Base-by-base conservation (phyloP, 35 echinoderm and acorn worm species). In the Holothuria glaberrima region DNA sequence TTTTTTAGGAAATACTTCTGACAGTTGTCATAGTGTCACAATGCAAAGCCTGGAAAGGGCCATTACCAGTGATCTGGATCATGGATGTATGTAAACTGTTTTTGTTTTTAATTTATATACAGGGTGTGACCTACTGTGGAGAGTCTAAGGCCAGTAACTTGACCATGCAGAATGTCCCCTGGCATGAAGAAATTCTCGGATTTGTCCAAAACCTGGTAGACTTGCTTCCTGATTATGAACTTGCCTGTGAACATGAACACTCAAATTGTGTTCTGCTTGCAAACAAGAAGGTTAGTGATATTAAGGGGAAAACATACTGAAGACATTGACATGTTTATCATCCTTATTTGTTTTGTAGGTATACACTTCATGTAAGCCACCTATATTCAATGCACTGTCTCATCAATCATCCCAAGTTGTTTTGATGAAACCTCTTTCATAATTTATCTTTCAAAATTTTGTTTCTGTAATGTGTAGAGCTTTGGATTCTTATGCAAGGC, bases 41-140 rank as follows among this genome's bases (percentile, higher is more conserved):
- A n/a, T n/a, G n/a, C n/a, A n/a, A n/a, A n/a, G n/a, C n/a, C n/a
- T n/a, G n/a, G n/a, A n/a, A n/a, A n/a, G n/a, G n/a, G n/a, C n/a
- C n/a, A n/a, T n/a, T n/a, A n/a, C n/a, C n/a, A n/a, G n/a, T n/a
- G n/a, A n/a, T n/a, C n/a, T n/a, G n/a, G n/a, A n/a, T n/a, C n/a
- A n/a, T n/a, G n/a, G n/a, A 67, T 67, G 7, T 29, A 24, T 29
- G 66, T 69, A 69, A 69, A 0, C 22, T 69, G 66, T 1, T 60
- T 59, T 77, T 20, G 82, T 76, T 63, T 46, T 66, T 33, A 5
- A n/a, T n/a, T n/a, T n/a, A n/a, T n/a, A n/a, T 14, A 22, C 88
- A 98, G 96, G 96, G 93, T 56, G 96, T 98, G 28, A 98, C 96
- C 26, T 98, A 98, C 76, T 98, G 96, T 69, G 96, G 96, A 6